phyloP scores from a whole-genome alignment of 2,888 invertebrate species.

The Koerneria pararmatus region DNA sequence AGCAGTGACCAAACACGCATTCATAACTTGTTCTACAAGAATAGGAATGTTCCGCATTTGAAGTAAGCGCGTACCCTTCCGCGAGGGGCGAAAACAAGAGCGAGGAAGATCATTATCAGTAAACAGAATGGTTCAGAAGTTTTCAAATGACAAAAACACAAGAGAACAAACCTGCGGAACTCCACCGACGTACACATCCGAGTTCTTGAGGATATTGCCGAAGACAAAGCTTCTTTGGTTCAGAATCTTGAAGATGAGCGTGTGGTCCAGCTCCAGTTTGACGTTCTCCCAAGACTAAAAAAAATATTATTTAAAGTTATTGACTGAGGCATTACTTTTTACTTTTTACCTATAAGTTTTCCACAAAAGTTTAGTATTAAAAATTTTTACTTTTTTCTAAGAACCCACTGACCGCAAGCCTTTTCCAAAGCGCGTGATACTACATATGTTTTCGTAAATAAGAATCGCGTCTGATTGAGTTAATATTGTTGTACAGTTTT shows the following conservation, averaged over 20 bases:
- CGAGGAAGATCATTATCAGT: conserved; percentile 1
- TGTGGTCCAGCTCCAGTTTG: conserved; percentile 55
- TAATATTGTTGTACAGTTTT: no score
- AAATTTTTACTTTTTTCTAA: background rate
- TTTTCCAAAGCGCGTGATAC: no score
- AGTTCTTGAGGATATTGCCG: conserved; percentile 80
- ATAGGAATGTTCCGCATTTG: no score
- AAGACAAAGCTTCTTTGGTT: conserved; percentile 82
- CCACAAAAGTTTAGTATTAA: background rate
- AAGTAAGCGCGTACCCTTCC: no score
- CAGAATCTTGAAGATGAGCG: conserved; percentile 63
- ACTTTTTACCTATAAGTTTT: conserved; percentile 1
- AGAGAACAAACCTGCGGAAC: conserved; percentile 70
- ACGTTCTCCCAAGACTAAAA: conserved; percentile 58
- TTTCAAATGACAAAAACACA: background rate
- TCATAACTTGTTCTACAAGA: no score
- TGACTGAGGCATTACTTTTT: background rate
- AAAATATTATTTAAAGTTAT: background rate
- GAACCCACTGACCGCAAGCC: background rate
- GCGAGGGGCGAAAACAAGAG: background rate
- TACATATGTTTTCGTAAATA: no score
- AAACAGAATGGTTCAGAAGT: background rate
- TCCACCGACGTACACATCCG: conserved; percentile 92
- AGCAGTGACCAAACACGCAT: no score
- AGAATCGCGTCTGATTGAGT: no score